These are phyloP conservation scores for Plodia interpunctella DNA, from an alignment of 1,140 invertebrate species.

Conservation along the genomic window DNA sequence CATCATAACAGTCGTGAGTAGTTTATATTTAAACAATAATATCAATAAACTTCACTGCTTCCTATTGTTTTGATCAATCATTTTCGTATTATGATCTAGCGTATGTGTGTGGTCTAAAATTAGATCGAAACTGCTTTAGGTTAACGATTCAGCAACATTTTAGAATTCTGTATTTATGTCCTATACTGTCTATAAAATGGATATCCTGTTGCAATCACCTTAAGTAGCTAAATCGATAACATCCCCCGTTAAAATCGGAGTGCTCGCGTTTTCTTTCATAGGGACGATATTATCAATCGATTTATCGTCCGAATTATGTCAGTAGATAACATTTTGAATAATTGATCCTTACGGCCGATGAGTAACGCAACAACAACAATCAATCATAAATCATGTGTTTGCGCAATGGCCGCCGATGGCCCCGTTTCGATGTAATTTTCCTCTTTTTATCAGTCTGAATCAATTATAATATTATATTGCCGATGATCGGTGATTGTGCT, in stretches of 20 bases:
- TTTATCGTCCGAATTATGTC: constrained; percentile 52
- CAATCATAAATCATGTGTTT: constrained; percentile 55
- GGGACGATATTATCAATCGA: constrained; percentile 16
- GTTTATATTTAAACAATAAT: too few species aligned
- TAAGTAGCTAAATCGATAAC: too few species aligned
- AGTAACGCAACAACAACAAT: constrained; percentile 40
- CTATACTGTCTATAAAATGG: too few species aligned
- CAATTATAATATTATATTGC: constrained; percentile 23
- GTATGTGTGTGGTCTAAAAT: too few species aligned
- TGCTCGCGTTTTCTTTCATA: constrained; percentile 18
- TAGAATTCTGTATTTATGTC: too few species aligned
- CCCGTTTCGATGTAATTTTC: constrained; percentile 44
- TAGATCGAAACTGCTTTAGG: too few species aligned
- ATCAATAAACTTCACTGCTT: too few species aligned
- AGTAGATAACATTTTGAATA: constrained; percentile 56
- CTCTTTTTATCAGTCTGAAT: constrained; percentile 31
- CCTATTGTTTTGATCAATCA: constrained; percentile 17
- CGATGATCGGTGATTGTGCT: constrained; percentile 31
- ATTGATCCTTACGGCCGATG: constrained; percentile 42
- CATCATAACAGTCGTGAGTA: too few species aligned
- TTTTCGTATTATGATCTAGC: constrained; percentile 21
- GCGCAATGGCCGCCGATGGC: constrained; percentile 33
- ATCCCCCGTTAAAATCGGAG: constrained; percentile 10
- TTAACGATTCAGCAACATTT: too few species aligned
- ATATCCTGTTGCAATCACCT: too few species aligned